phyloP scores from a whole-genome alignment of 35 echinoderm and acorn worm species.

The Eucidaris tribuloides region DNA sequence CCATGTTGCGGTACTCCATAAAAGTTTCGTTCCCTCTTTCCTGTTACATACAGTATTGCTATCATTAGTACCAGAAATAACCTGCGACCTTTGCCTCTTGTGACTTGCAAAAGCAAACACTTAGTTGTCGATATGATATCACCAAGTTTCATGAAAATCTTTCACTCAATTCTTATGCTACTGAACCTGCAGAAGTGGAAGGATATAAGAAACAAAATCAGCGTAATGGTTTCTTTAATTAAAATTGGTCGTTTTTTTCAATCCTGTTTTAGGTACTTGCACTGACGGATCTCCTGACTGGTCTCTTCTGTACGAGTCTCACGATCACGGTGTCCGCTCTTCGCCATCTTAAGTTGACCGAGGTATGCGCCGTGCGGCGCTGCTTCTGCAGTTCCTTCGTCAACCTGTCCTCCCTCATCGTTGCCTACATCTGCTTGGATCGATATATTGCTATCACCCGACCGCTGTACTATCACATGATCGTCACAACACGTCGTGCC shows the following conservation, averaged over 20 bases:
- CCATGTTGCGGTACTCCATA: too few relatives aligned
- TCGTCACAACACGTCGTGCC: neutral
- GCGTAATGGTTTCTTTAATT: too few relatives aligned
- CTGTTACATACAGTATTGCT: too few relatives aligned
- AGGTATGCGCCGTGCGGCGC: neutral
- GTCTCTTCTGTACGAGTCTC: neutral
- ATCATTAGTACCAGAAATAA: too few relatives aligned
- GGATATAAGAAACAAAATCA: too few relatives aligned
- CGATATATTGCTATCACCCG: neutral
- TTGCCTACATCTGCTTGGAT: neutral
- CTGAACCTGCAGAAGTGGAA: too few relatives aligned
- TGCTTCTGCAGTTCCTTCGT: constrained; percentile 9
- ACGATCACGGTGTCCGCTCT: neutral
- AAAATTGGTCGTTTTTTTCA: neutral
- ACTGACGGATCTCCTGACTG: neutral
- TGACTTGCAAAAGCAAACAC: too few relatives aligned
- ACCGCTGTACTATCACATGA: neutral
- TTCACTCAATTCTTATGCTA: too few relatives aligned
- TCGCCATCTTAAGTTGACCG: neutral
- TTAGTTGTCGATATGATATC: too few relatives aligned
- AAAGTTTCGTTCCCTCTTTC: too few relatives aligned
- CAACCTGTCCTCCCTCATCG: neutral
- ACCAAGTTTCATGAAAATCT: too few relatives aligned
- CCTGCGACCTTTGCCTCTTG: too few relatives aligned
- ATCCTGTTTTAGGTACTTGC: neutral